Evolutionary conservation across 2,888 invertebrate species (phyloP), one percentile per base, ranked within the genome.

Genomic region (Lithophane ornitopus): DNA sequence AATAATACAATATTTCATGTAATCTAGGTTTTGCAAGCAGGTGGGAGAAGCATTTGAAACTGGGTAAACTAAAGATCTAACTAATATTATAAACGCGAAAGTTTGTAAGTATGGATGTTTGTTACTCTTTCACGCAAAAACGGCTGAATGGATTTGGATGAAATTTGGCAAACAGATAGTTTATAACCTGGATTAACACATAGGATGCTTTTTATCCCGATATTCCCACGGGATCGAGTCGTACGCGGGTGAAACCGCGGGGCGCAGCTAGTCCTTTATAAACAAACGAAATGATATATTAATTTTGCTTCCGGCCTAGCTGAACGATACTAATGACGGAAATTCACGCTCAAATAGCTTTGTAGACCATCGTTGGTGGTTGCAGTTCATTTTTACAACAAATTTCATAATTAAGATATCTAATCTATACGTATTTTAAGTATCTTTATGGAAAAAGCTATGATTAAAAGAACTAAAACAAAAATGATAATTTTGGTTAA

Each of bases 1-100:
- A 76, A 74, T 71, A 80, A 69, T 71, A 71, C 41, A 71, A 70
- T 78, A 74, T 83, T 79, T 56, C 52, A 70, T 61, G 62, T 68
- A 68, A 82, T 65, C 73, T 68, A 56, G 58, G 49, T 67, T 70
- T 70, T 70, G 58, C 41, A 68, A 62, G 46, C 67, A 63, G 49
- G 46, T 74, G 49, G 39, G 56, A 65, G 59, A 83, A 83, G 3
- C 59, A 52, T 68, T 74, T 59, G 54, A 52, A 68, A 68, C 68
- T 78, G 14, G 70, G 70, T 78, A 66, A 82, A 39, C 54, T 61
- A 16, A 54, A 71, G 58, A 73, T 34, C 3, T n/a, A n/a, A n/a
- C n/a, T n/a, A n/a, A n/a, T n/a, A n/a, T n/a, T n/a, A n/a, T n/a
- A n/a, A n/a, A n/a, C n/a, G n/a, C n/a, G n/a, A n/a, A n/a, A n/a